Evolutionary conservation across 2,113 vertebrate species (phyloP).

Genomic region (Pipa parva): DNA sequence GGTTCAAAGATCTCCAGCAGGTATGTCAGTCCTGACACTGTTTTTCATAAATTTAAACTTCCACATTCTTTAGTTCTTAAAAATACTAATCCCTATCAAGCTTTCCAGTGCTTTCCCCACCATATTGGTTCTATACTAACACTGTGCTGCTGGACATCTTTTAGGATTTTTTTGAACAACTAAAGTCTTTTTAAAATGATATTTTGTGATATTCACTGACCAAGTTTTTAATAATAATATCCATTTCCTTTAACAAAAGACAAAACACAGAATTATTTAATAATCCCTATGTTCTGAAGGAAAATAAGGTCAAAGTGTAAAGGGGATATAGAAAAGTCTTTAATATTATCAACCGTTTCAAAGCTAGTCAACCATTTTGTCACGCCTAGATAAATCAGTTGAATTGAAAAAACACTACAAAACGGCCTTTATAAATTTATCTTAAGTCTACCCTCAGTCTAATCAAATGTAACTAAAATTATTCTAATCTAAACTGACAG

Average conservation of each 20-base stretch:
- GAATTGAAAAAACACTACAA: too few species aligned
- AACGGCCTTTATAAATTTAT: too few species aligned
- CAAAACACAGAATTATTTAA: background rate
- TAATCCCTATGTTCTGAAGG: background rate
- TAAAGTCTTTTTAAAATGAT: background rate
- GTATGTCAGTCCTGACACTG: constrained; percentile 26
- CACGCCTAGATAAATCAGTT: too few species aligned
- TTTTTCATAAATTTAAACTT: constrained; percentile 30
- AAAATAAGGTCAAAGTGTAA: background rate
- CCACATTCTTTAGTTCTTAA: constrained; percentile 19
- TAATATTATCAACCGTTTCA: too few species aligned
- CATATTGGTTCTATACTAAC: background rate
- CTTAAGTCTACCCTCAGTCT: too few species aligned
- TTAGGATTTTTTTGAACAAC: background rate
- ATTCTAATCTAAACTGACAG: too few species aligned
- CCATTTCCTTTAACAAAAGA: background rate
- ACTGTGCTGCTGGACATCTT: background rate
- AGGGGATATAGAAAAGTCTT: too few species aligned
- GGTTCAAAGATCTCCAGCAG: constrained; percentile 41
- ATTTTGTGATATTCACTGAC: too few species aligned
- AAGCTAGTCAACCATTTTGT: too few species aligned
- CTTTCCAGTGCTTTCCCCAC: constrained; percentile 2
- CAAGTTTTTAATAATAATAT: background rate
- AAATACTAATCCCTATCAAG: constrained; percentile 32
- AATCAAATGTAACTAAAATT: too few species aligned